A percentile compares a stretch with the other conserved stretches of the same genome.
Evolutionary conservation across 2,113 vertebrate genomes (phyloP).

Genomic region (Indicator maculatus): DNA sequence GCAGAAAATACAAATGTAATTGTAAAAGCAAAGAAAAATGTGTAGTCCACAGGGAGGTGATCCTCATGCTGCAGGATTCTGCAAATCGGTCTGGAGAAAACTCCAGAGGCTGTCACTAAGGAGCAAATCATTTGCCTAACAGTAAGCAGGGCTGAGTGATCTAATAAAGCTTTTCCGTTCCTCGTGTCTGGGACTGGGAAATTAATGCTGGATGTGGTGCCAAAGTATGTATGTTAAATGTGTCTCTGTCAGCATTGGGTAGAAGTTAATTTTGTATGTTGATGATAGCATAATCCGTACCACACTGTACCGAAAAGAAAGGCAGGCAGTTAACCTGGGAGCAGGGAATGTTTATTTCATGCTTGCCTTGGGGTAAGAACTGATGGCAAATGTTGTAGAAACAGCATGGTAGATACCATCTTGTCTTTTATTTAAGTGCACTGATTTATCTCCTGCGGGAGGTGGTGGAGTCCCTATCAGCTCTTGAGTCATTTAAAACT

Average conservation of each 20-base stretch:
- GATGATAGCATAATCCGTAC: constrained; percentile 10
- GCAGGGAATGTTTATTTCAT: constrained; percentile 61
- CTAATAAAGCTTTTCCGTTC: constrained; percentile 42
- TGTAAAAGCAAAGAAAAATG: background rate
- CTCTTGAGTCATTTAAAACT: constrained; percentile 66
- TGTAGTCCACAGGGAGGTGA: background rate
- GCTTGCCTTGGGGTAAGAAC: constrained; percentile 64
- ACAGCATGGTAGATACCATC: constrained; percentile 67
- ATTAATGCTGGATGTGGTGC: constrained; percentile 29
- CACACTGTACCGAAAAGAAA: constrained; percentile 17
- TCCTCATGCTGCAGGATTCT: constrained; percentile 12
- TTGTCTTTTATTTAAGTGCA: constrained; percentile 68
- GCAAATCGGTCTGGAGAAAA: background rate
- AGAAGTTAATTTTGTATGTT: constrained; percentile 40
- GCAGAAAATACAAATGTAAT: background rate
- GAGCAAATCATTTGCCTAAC: constrained; percentile 52
- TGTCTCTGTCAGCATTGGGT: constrained; percentile 30
- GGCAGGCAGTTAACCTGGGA: constrained; percentile 61
- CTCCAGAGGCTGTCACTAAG: constrained; percentile 33
- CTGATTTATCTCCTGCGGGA: constrained; percentile 66
- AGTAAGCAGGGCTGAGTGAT: constrained; percentile 41
- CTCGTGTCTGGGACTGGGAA: constrained; percentile 31
- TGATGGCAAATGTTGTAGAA: constrained; percentile 59
- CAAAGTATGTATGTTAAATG: background rate
- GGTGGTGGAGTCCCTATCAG: constrained; percentile 57